A percentile compares a stretch with the other conserved stretches of the same genome.
These are phyloP conservation scores for Vanessa cardui DNA, from an alignment of 2,888 invertebrate genomes.

Conservation along the genomic window DNA sequence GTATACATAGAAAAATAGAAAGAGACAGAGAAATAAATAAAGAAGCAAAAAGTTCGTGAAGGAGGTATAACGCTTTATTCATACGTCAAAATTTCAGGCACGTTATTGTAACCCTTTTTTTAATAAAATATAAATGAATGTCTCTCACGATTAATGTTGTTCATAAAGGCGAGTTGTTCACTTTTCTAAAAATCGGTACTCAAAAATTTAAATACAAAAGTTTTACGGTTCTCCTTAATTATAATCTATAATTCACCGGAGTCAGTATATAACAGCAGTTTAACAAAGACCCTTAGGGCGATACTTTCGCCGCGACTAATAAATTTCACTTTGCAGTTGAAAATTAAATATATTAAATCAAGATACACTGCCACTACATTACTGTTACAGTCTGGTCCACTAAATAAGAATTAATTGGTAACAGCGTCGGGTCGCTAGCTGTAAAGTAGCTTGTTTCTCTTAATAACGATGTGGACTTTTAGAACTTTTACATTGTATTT, in stretches of 20 bases:
- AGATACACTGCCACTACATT: constrained; percentile 30
- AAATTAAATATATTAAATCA: constrained; percentile 43
- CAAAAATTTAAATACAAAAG: background rate
- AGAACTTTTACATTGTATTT: constrained; percentile 7
- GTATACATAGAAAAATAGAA: too few species aligned
- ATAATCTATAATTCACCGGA: background rate
- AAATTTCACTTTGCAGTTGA: constrained; percentile 42
- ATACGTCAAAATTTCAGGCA: too few species aligned
- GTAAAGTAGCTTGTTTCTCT: constrained; percentile 10
- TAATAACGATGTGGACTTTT: background rate
- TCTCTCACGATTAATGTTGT: too few species aligned
- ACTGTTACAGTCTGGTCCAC: constrained; percentile 10
- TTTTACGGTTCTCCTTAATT: background rate
- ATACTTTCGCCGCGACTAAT: constrained; percentile 33
- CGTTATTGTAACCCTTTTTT: too few species aligned
- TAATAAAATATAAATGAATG: too few species aligned
- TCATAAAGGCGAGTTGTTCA: too few species aligned
- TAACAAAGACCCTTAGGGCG: constrained; percentile 12
- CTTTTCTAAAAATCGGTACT: background rate
- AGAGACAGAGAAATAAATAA: too few species aligned
- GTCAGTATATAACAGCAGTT: constrained; percentile 5
- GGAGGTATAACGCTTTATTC: too few species aligned
- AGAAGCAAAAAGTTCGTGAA: too few species aligned
- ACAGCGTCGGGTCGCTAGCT: constrained; percentile 18
- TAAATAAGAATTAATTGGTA: constrained; percentile 32